phyloP scores from a whole-genome alignment of 2,113 vertebrate genomes.

The Elephantulus edwardii region DNA sequence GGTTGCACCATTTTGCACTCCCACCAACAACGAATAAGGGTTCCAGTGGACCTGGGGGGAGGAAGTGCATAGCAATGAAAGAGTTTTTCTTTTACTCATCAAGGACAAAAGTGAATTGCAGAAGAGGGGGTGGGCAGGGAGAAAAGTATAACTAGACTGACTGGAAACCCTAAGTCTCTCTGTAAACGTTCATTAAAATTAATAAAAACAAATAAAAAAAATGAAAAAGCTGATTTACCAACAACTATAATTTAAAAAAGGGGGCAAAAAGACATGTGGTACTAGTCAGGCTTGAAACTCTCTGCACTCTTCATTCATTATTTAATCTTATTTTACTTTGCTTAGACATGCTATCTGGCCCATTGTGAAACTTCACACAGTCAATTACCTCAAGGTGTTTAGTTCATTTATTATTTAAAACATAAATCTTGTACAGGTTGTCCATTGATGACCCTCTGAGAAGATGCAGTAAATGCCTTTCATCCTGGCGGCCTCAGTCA shows the following conservation, averaged over 20 bases:
- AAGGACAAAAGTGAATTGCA: slow-evolving; percentile 29
- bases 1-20: too few species aligned
- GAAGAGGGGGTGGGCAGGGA: too few species aligned
- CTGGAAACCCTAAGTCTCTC: slow-evolving; percentile 42
- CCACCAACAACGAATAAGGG: too few species aligned
- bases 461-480: slow-evolving; percentile 87
- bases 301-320: slow-evolving; percentile 90
- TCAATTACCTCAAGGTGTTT: slow-evolving; percentile 93
- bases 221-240: slow-evolving; percentile 65
- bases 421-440: slow-evolving; percentile 91
- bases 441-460: slow-evolving; percentile 86
- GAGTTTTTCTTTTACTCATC: too few species aligned
- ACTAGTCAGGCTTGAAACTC: slow-evolving; percentile 82
- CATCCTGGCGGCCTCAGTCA: slow-evolving; percentile 84
- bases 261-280: slow-evolving; percentile 59
- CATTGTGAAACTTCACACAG: slow-evolving; percentile 86
- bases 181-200: too few species aligned
- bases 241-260: slow-evolving; percentile 62
- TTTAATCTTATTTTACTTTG: slow-evolving; percentile 93
- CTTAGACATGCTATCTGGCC: slow-evolving; percentile 90
- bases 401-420: slow-evolving; percentile 93
- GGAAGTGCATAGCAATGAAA: too few species aligned
- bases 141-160: too few species aligned
- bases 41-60: too few species aligned
- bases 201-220: too few species aligned